phyloP scores from a whole-genome alignment of 2,797 vertebrate genomes.

The Halcyon leucocephala region DNA sequence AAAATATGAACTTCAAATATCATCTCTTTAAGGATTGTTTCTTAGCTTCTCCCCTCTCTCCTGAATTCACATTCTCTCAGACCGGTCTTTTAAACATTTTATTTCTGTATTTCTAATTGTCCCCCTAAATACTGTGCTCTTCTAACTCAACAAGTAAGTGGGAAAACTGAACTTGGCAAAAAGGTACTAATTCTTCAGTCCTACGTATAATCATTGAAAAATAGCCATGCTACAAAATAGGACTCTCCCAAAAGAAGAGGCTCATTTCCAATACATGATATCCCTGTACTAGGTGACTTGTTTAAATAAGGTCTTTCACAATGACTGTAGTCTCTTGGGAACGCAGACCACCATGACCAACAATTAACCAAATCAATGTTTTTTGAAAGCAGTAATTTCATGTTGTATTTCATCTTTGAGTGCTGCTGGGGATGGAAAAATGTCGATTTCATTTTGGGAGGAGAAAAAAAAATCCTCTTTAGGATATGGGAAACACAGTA shows the following conservation, averaged over 20 bases:
- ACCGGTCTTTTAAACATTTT: neutral
- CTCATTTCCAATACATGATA: neutral
- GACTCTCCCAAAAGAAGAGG: neutral
- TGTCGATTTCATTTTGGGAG: neutral
- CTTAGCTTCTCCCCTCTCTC: neutral
- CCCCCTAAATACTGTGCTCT: neutral
- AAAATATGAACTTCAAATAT: neutral
- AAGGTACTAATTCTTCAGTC: neutral
- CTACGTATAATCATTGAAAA: neutral
- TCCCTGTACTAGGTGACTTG: neutral
- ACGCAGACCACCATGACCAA: rapidly evolving
- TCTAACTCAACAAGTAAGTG: rapidly evolving
- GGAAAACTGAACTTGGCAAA: neutral
- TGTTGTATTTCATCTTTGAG: neutral
- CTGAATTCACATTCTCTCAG: neutral
- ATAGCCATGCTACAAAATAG: neutral
- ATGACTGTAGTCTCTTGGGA: neutral
- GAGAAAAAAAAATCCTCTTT: neutral
- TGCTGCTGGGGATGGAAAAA: neutral
- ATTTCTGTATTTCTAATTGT: neutral
- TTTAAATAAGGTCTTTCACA: neutral
- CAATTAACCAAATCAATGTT: neutral
- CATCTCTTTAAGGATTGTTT: neutral
- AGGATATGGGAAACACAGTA: neutral
- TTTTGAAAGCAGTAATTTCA: neutral